phyloP scores from a whole-genome alignment of 2,888 invertebrate genomes.

The Coleophora flavipennella region DNA sequence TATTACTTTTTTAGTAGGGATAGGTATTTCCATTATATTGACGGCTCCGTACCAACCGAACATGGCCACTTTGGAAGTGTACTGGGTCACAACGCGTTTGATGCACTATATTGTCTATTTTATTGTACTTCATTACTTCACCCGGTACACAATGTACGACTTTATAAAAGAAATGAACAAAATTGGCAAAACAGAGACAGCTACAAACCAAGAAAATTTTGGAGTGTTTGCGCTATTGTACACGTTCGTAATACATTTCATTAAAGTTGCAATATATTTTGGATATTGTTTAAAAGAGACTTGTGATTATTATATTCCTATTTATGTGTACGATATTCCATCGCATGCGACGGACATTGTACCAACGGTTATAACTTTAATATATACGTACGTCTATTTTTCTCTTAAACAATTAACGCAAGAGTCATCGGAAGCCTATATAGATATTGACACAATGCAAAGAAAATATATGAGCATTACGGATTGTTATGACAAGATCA shows the following conservation, averaged over 20 bases:
- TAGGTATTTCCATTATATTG: background rate
- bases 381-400: background rate
- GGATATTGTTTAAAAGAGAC: background rate
- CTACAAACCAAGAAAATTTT: no score
- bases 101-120: background rate
- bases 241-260: background rate
- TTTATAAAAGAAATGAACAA: no score
- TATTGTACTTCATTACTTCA: background rate
- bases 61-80: no score
- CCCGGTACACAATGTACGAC: background rate
- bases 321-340: background rate
- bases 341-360: background rate
- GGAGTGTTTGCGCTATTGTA: no score
- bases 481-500: constrained; percentile 4
- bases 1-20: background rate
- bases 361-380: background rate
- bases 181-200: no score
- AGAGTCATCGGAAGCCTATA: background rate
- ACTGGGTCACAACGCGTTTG: background rate
- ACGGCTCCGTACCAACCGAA: background rate
- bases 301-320: background rate
- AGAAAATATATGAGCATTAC: background rate
- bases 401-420: background rate
- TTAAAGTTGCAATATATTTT: background rate
- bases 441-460: background rate